Base-by-base conservation (phyloP, 1,140 invertebrate species). In the Mizuhopecten yessoensis region DNA sequence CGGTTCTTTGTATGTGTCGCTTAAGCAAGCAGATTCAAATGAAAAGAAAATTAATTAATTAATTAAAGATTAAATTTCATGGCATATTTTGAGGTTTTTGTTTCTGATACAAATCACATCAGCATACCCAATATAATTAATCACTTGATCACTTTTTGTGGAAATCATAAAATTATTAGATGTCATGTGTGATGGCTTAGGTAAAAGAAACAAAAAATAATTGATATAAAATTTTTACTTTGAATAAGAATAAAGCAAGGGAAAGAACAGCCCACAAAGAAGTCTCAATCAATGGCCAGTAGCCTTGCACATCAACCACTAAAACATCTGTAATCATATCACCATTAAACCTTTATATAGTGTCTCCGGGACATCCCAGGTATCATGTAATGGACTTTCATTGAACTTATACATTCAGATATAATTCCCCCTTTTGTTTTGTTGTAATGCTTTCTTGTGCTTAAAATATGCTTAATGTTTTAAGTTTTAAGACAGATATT, bases 281-380 rank as follows among this genome's bases (percentile, higher is more conserved):
- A 75, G 57, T 75, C 57, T 75, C 57, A n/a, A 75, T 75, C 57
- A n/a, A 75, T 29, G n/a, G 57, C 11, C n/a, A 29, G 57, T 75
- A 29, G 57, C 29, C 1, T 75, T 29, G 29, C 57, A 75, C 17
- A 29, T 29, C n/a, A 29, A 75, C n/a, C 57, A 75, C n/a, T 29
- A 17, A 15, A 75, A 75, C n/a, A 3, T 29, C n/a, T 75, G n/a
- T 75, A 75, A 75, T 75, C 57, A 75, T 29, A 29, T 75, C 57
- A 75, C 57, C 57, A 75, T 1, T 75, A 9, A 49, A 7, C 36
- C 36, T 39, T 39, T 7, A 39, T 13, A 5, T 13, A 39, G 13
- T 39, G 13, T 7, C 36, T 13, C 36, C 36, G n/a, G n/a, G n/a
- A n/a, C n/a, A n/a, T n/a, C n/a, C n/a, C n/a, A n/a, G n/a, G n/a